These are phyloP conservation scores for Mactromeris polynyma DNA, from an alignment of 2,888 invertebrate species.

Conservation along the genomic window DNA sequence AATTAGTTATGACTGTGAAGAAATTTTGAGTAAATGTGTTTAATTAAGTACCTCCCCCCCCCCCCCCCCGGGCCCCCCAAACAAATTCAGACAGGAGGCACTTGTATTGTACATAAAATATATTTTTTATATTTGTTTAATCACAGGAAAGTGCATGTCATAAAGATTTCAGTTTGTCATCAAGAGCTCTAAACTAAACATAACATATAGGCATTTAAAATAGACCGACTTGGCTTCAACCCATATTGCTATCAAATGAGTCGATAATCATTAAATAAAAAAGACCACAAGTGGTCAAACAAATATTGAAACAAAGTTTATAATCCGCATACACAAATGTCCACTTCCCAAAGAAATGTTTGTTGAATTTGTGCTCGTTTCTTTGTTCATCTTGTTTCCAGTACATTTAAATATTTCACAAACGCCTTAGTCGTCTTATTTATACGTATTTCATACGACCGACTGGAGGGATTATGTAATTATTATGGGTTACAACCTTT, in stretches of 20 bases:
- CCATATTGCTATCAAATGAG: conserved; percentile 41
- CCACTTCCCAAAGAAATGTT: conserved; percentile 3
- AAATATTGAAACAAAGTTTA: conserved; percentile 60
- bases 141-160: not conserved
- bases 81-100: not conserved
- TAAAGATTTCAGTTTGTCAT: not conserved
- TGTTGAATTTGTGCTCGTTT: not conserved
- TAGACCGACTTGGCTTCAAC: conserved; percentile 23
- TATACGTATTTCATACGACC: not conserved
- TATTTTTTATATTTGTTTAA: not conserved
- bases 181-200: not conserved
- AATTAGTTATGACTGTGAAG: no score
- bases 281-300: conserved; percentile 49
- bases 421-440: conserved; percentile 7
- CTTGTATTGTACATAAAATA: not conserved
- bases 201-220: not conserved
- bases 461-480: not conserved
- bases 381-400: not conserved
- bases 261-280: conserved; percentile 20
- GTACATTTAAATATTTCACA: conserved; percentile 18
- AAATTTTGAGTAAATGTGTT: no score
- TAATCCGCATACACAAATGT: conserved; percentile 26
- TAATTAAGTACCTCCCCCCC: no score
- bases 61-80: no score
- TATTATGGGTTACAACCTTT: not conserved